Conservation (phyloP, 2,113 vertebrate genomes). For the Pseudonaja textilis region DNA sequence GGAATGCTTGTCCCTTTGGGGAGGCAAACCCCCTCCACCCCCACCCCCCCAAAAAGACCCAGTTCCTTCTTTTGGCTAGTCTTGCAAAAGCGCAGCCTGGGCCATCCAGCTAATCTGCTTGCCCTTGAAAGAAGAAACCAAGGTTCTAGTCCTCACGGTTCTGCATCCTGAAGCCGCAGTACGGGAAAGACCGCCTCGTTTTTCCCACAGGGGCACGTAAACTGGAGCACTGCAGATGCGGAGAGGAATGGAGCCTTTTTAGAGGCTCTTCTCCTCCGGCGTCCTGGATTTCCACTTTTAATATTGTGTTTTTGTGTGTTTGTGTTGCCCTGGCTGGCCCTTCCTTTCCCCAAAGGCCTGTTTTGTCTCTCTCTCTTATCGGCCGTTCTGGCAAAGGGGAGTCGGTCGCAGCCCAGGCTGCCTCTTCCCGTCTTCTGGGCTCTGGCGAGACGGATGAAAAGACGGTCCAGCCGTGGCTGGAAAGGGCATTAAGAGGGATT, state of each 20-base stretch:
- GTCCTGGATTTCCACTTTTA: neutral
- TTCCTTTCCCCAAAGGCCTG: neutral
- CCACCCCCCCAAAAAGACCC: neutral
- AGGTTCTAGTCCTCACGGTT: neutral
- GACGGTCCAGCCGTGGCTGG: neutral
- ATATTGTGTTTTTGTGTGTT: neutral
- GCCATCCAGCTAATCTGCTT: neutral
- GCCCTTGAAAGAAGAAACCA: neutral
- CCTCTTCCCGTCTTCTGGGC: neutral
- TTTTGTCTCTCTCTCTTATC: neutral
- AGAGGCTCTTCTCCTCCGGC: neutral
- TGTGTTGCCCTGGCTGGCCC: neutral
- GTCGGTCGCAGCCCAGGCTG: neutral
- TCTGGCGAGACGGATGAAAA: neutral
- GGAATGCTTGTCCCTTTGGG: neutral
- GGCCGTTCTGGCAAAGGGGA: neutral
- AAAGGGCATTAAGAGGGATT: neutral
- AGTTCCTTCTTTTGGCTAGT: neutral
- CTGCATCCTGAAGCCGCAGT: neutral
- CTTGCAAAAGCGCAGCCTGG: neutral
- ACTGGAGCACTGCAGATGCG: neutral
- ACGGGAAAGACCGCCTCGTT: neutral
- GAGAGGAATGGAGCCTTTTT: neutral
- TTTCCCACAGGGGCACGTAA: neutral
- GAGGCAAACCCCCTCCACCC: neutral